Evolutionary conservation across 2,888 invertebrate species (phyloP).

Genomic region (Ormia ochracea): DNA sequence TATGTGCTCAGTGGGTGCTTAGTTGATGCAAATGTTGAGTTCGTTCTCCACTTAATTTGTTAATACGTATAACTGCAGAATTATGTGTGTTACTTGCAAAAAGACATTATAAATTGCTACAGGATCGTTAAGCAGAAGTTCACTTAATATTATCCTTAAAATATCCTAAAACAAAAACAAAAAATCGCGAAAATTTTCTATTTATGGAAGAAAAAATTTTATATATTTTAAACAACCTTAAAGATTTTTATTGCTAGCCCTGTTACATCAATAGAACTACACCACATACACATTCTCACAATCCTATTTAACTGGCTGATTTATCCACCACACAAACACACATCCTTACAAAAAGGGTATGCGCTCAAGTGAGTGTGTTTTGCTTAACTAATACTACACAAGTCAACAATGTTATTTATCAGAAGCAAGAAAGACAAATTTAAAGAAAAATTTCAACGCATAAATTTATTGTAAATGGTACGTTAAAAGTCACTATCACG

Average conservation of each 20-base stretch:
- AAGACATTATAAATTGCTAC: no score
- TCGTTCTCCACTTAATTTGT: no score
- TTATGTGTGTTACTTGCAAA: no score
- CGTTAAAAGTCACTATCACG: conserved; percentile 28
- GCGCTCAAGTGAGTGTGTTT: conserved; percentile 8
- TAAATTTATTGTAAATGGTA: conserved; percentile 54
- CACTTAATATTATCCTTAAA: no score
- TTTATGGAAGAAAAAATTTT: no score
- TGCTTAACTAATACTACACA: conserved; percentile 47
- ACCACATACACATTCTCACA: background rate
- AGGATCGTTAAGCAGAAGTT: no score
- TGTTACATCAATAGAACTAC: background rate
- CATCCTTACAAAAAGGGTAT: background rate
- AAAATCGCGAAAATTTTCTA: no score
- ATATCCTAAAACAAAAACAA: no score
- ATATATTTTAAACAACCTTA: no score
- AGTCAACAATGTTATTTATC: conserved; percentile 55
- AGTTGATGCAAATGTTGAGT: no score
- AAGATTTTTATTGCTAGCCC: background rate
- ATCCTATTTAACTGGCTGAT: conserved; percentile 14
- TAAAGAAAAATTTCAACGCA: conserved; percentile 57
- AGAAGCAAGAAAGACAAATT: conserved; percentile 52
- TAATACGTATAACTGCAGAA: no score
- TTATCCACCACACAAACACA: background rate
- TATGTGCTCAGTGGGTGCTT: no score